Conservation (phyloP, 1,140 invertebrate genomes). For the Zaprionus capensis region DNA sequence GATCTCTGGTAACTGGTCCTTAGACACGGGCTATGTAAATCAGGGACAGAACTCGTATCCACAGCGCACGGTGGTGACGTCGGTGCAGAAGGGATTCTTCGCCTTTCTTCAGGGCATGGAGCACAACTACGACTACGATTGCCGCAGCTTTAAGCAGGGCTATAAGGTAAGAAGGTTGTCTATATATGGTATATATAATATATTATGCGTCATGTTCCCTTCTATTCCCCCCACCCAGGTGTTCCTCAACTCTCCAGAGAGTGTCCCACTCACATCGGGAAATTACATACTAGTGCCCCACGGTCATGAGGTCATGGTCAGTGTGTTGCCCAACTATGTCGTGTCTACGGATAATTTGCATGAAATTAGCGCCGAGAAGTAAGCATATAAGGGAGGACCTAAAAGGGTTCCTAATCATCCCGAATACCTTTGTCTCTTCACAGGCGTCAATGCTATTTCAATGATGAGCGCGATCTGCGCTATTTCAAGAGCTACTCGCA, state of each 20-base stretch:
- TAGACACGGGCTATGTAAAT: conserved; percentile 84
- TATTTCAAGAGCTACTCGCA: conserved; percentile 90
- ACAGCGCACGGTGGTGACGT: conserved; percentile 84
- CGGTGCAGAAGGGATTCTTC: conserved; percentile 84
- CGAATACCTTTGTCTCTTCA: not conserved
- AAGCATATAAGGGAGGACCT: conserved; percentile 15
- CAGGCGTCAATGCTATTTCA: conserved; percentile 88
- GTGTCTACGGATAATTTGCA: conserved; percentile 86
- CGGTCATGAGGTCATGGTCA: conserved; percentile 86
- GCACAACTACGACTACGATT: conserved; percentile 85
- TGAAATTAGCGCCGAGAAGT: conserved; percentile 85
- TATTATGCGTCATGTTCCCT: too few species aligned
- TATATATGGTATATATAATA: too few species aligned
- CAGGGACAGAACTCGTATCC: conserved; percentile 85
- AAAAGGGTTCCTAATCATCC: conserved; percentile 7
- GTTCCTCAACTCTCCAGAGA: conserved; percentile 85
- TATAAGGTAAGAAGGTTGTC: conserved; percentile 84
- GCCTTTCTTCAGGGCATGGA: conserved; percentile 81
- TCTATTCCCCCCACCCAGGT: conserved; percentile 58
- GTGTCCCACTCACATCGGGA: conserved; percentile 86
- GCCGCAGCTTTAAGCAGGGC: conserved; percentile 85
- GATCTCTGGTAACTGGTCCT: conserved; percentile 82
- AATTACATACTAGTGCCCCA: conserved; percentile 87
- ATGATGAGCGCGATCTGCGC: conserved; percentile 86
- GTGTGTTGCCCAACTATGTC: conserved; percentile 87